Evolutionary conservation across 2,113 vertebrate species (phyloP).

Genomic region (Brienomyrus brachyistius): DNA sequence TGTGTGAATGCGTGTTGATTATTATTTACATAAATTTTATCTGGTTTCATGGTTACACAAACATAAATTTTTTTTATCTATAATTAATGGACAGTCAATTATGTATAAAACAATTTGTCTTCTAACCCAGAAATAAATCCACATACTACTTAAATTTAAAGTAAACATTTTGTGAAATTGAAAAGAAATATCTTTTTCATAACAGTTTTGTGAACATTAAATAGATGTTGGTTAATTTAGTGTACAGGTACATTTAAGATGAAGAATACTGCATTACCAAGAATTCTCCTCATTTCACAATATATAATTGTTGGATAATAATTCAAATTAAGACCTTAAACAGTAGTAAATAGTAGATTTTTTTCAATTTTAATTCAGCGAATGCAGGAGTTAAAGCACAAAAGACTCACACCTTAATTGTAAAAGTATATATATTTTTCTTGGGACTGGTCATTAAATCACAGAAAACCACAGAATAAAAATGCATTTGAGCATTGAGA

Average conservation of each 20-base stretch:
- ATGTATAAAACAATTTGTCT: not conserved
- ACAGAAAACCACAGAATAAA: not conserved
- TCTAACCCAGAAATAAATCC: not conserved
- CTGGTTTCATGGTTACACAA: not conserved
- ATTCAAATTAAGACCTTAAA: not conserved
- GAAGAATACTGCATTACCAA: not conserved
- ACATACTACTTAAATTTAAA: not conserved
- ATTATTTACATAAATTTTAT: not conserved
- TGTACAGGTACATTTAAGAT: not conserved
- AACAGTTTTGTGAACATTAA: not conserved
- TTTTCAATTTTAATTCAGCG: not conserved
- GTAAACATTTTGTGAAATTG: not conserved
- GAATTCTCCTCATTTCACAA: not conserved
- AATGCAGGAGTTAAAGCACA: not conserved
- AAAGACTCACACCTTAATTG: not conserved
- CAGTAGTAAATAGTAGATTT: not conserved
- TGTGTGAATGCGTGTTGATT: not conserved
- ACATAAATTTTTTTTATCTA: not conserved
- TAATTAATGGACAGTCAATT: not conserved
- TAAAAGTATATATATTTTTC: not conserved
- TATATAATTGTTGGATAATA: not conserved
- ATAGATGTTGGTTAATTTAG: not conserved
- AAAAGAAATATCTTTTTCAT: not conserved
- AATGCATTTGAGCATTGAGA: not conserved
- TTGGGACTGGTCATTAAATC: not conserved